These are phyloP conservation scores for Drosophila eugracilis DNA, from an alignment of 1,140 invertebrate genomes.

Conservation along the genomic window DNA sequence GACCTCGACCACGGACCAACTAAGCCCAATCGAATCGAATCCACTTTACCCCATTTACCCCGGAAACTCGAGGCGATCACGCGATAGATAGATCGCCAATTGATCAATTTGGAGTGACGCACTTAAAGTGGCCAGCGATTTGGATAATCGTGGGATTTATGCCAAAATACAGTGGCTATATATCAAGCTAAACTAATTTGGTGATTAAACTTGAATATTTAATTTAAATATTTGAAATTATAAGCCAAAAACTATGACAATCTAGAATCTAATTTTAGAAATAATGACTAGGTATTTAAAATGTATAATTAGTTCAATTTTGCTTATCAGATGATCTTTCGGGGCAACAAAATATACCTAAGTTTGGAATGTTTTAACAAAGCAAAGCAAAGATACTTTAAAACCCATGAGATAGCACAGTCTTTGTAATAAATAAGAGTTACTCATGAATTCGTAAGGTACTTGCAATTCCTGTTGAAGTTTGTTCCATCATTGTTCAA, in stretches of 20 bases:
- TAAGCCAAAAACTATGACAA: too few relatives aligned
- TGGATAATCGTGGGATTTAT: constrained; percentile 31
- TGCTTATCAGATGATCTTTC: background rate
- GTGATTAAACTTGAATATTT: too few relatives aligned
- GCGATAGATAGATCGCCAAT: constrained; percentile 38
- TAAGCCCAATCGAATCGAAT: constrained; percentile 4
- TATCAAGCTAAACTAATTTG: too few relatives aligned
- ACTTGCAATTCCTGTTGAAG: background rate
- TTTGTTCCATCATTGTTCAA: background rate
- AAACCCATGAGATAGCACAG: background rate
- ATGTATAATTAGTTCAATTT: background rate
- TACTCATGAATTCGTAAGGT: background rate
- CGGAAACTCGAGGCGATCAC: constrained; percentile 31
- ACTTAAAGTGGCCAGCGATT: constrained; percentile 13
- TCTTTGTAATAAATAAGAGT: background rate
- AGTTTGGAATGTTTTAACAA: background rate
- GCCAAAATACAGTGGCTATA: background rate
- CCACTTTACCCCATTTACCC: background rate
- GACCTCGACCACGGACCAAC: background rate
- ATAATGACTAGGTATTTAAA: background rate
- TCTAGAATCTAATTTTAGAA: background rate
- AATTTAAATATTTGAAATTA: too few relatives aligned
- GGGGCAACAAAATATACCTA: background rate
- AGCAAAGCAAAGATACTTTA: background rate
- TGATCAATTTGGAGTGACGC: constrained; percentile 39